Percentiles rank a stretch among this genome's conserved stretches.
These are phyloP conservation scores for Holotrichia oblita DNA, from an alignment of 1,140 invertebrate genomes.

Conservation along the genomic window DNA sequence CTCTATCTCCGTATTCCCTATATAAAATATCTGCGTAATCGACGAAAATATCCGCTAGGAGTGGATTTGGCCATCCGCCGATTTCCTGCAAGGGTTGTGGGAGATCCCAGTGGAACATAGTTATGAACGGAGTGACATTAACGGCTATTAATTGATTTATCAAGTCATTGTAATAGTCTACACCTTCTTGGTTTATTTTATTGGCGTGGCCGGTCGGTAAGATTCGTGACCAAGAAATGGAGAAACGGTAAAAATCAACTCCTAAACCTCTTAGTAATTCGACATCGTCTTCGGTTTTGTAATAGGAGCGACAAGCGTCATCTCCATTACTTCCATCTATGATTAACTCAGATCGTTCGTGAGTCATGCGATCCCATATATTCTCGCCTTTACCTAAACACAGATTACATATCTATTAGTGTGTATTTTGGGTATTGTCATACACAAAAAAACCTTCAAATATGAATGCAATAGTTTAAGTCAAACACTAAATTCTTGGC, in stretches of 20 bases:
- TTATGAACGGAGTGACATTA: slow-evolving; percentile 71
- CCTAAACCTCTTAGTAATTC: slow-evolving; percentile 62
- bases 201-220: slow-evolving; percentile 57
- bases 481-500: no score
- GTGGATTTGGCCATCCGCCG: slow-evolving; percentile 71
- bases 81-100: slow-evolving; percentile 71
- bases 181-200: slow-evolving; percentile 67
- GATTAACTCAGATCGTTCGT: slow-evolving; percentile 64
- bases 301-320: slow-evolving; percentile 68
- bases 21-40: slow-evolving; percentile 70
- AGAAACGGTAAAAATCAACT: slow-evolving; percentile 67
- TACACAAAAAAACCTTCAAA: not conserved
- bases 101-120: slow-evolving; percentile 61
- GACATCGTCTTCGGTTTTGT: slow-evolving; percentile 68
- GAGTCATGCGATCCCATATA: slow-evolving; percentile 69
- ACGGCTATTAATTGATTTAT: slow-evolving; percentile 68
- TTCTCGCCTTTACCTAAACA: slow-evolving; percentile 62
- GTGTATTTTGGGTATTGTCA: no score
- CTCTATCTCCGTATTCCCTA: slow-evolving; percentile 68
- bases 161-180: slow-evolving; percentile 72
- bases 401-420: not conserved
- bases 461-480: no score
- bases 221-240: slow-evolving; percentile 68
- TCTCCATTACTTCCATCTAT: slow-evolving; percentile 65
- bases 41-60: slow-evolving; percentile 67